Percentiles rank a stretch among this genome's conserved stretches.
Conservation (phyloP, 2,797 vertebrate genomes). For the Molothrus ater region DNA sequence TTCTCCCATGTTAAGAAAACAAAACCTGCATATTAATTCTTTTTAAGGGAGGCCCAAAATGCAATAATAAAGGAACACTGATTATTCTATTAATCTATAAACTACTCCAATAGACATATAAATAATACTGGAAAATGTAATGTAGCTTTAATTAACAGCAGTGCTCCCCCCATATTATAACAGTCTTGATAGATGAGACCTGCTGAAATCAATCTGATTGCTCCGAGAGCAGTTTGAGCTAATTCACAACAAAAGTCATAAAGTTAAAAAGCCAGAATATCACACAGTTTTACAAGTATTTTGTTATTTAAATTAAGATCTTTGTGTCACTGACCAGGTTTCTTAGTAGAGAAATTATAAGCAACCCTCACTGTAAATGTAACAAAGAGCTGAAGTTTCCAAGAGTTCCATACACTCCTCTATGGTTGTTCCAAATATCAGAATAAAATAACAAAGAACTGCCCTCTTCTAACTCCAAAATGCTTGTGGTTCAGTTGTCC, state of each 20-base stretch:
- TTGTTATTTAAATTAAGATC: neutral
- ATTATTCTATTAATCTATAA: constrained; percentile 18
- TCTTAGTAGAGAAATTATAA: neutral
- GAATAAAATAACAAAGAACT: neutral
- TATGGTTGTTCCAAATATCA: neutral
- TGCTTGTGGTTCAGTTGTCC: neutral
- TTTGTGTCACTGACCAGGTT: neutral
- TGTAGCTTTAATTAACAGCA: constrained; percentile 1
- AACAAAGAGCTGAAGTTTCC: neutral
- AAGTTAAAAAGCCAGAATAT: neutral
- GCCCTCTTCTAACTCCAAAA: neutral
- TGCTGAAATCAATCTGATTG: constrained; percentile 8
- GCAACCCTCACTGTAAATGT: neutral
- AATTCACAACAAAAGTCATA: neutral
- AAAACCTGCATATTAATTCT: constrained; percentile 34
- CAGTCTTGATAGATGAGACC: neutral
- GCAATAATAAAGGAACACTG: neutral
- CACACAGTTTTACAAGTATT: neutral
- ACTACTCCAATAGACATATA: neutral
- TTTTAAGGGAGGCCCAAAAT: constrained; percentile 3
- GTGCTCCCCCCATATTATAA: neutral
- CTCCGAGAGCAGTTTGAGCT: neutral
- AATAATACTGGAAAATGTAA: constrained; percentile 15
- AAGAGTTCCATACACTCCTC: neutral
- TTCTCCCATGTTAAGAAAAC: constrained; percentile 37